Base-by-base conservation (phyloP, 2,888 invertebrate species). In the Pollenia amentaria region DNA sequence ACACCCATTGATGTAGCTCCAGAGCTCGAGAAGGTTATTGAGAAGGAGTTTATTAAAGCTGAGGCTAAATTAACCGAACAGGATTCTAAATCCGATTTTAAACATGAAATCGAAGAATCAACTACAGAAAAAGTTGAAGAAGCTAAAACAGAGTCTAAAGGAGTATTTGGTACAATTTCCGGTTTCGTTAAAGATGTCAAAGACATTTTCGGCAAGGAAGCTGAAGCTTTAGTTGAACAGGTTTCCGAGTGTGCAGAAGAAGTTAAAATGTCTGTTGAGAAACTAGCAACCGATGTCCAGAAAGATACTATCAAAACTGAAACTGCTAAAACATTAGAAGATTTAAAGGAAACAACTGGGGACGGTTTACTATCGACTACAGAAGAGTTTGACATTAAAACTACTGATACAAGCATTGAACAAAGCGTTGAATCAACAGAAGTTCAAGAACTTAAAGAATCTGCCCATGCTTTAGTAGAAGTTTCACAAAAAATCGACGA, bases 1-100 rank as follows among this genome's bases (percentile, higher is more conserved):
- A 90, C 89, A 10, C 91, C 91, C 9, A 89, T 91, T 8, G 90
- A 89, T 77, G 89, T 89, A 69, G 88, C 83, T n/a, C 11, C 38
- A 14, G 42, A 29, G 55, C 42, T 60, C 46, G 67, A 44, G 53
- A 76, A 48, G 3, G 53, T 65, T 72, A 40, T 55, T 69, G 85
- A 16, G 78, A 88, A 48, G 67, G 87, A 87, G 2, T 67, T 69
- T 81, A 84, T 9, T n/a, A 78, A n/a, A 82, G 48, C 69, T 3
- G 64, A 64, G 48, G 38, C 73, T 2, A 83, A 83, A 38, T 42
- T 76, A 44, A 55, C 69, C 0, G 70, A 18, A 9, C 40, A 55
- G 21, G 69, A 60, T 44, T n/a, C 11, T 4, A 55, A 78, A 48
- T 6, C 40, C 2, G 60, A 44, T 40, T 18, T 11, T 11, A 67